Evolutionary conservation across 2,888 invertebrate genomes (phyloP), one percentile per base, ranked within the genome.

Genomic region (Venusia cambrica): DNA sequence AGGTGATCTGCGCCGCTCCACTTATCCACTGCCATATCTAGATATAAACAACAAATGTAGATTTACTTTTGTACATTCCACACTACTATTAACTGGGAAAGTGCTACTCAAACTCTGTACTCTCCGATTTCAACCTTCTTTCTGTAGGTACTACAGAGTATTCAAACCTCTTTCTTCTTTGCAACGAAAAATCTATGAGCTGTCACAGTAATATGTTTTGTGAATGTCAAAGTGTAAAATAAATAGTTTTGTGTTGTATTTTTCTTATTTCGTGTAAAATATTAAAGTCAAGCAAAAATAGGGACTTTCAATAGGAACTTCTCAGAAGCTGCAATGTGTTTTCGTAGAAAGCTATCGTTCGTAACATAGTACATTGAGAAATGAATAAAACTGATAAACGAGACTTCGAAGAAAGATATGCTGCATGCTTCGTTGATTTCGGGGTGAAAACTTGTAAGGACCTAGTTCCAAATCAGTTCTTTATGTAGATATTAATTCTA

Each of bases 401-500:
- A 33, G 68, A 73, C 33, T 85, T 85, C 34, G 84, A 83, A 53
- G 74, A 75, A 13, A 69, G 85, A 58, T 85, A 81, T 54, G 56
- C 69, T 8, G 73, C 79, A 34, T 87, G 87, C 45, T 81, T 84
- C 48, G 47, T 73, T 17, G 87, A 87, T 63, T 79, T 85, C 50
- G 77, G 73, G 12, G 30, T 84, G 2, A 87, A 87, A 73, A 78
- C 71, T 36, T 69, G 87, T 85, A 54, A 42, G 20, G 3, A 20
- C 12, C 6, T 10, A 3, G 5, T 5, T 9, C 3, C 8, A 19
- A 9, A 2, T 10, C 9, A 5, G 9, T 6, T 17, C 1, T 8
- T n/a, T 8, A 20, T 9, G 2, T n/a, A n/a, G 16, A 18, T 32
- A 19, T 3, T 8, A 25, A 25, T n/a, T 11, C 9, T 14, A 6